Percentiles rank a stretch among this genome's conserved stretches.
phyloP scores from a whole-genome alignment of 2,888 invertebrate species.

The Eupithecia inturbata region DNA sequence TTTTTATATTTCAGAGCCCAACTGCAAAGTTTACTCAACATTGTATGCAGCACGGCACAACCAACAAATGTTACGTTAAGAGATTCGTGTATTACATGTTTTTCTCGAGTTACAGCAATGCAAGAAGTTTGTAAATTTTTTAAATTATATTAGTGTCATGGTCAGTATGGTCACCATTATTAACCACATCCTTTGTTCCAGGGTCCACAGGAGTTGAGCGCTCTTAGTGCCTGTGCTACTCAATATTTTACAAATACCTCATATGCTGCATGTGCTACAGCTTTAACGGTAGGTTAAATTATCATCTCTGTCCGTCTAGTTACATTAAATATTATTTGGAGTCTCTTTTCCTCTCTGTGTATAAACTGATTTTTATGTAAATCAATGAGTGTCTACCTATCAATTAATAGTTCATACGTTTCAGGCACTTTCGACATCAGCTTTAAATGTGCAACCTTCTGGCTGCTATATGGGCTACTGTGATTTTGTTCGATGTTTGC shows the following conservation, averaged over 20 bases:
- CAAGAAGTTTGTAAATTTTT: conserved; percentile 61
- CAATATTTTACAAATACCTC: conserved; percentile 81
- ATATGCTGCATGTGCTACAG: conserved; percentile 79
- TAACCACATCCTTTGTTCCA: conserved; percentile 49
- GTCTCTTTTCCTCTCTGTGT: no score
- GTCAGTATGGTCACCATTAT: not conserved
- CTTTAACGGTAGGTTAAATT: conserved; percentile 71
- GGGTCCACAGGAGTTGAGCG: conserved; percentile 82
- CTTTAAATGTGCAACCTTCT: conserved; percentile 75
- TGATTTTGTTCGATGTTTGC: conserved; percentile 84
- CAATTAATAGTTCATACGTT: conserved; percentile 28
- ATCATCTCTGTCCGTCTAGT: no score
- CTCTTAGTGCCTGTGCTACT: conserved; percentile 80
- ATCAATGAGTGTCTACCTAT: not conserved
- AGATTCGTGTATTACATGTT: conserved; percentile 87
- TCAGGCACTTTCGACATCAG: conserved; percentile 73
- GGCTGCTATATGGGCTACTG: conserved; percentile 85
- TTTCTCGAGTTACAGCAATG: conserved; percentile 82
- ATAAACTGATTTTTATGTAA: not conserved
- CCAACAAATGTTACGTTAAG: conserved; percentile 81
- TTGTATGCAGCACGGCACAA: conserved; percentile 87
- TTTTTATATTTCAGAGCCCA: conserved; percentile 58
- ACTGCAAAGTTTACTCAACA: conserved; percentile 83
- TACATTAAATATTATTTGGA: no score
- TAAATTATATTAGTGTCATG: not conserved